Percentiles rank a stretch among this genome's conserved stretches.
Evolutionary conservation across 2,113 vertebrate genomes (phyloP).

Genomic region (Hipposideros armiger): DNA sequence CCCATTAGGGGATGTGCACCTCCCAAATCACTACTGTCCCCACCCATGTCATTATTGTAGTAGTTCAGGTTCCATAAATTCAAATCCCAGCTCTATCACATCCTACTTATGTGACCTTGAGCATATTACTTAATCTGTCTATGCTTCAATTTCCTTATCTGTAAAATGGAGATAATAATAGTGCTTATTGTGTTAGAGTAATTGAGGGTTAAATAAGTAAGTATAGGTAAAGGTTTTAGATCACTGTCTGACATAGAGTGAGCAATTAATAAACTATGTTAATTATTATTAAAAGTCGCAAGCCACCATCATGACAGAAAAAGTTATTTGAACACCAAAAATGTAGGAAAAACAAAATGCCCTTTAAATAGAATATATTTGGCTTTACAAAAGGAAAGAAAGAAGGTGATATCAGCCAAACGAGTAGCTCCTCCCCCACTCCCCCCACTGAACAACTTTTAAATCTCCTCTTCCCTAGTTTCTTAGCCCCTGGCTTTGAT

Average conservation of each 20-base stretch:
- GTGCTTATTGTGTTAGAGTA: not conserved
- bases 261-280: not conserved
- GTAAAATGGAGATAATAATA: not conserved
- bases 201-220: not conserved
- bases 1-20: not conserved
- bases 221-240: not conserved
- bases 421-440: too few relatives aligned
- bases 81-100: not conserved
- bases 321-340: not conserved
- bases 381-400: not conserved
- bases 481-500: too few relatives aligned
- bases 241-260: not conserved
- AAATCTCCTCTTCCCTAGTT: too few relatives aligned
- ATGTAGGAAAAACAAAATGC: not conserved
- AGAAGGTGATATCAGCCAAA: too few relatives aligned
- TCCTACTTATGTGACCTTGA: not conserved
- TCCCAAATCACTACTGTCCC: not conserved
- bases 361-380: not conserved
- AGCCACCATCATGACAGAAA: not conserved
- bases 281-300: not conserved
- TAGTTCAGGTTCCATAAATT: not conserved
- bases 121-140: not conserved
- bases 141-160: not conserved
- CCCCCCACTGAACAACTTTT: too few relatives aligned
- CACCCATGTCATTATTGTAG: rapidly evolving